phyloP scores from a whole-genome alignment of 2,113 vertebrate genomes.

The Phylloscopus trochilus region DNA sequence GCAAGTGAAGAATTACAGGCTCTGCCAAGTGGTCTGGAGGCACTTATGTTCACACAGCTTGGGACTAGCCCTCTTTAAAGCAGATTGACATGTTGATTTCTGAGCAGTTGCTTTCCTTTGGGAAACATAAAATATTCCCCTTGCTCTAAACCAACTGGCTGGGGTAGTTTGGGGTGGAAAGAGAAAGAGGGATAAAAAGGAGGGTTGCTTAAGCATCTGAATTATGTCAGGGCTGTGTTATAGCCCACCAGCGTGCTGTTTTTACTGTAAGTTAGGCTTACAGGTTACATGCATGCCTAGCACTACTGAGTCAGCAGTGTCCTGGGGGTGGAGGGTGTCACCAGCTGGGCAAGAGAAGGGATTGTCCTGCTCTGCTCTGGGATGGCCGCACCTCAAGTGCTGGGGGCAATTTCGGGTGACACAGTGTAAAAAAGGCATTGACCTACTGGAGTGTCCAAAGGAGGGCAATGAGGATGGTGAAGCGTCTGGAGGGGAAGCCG shows the following conservation, averaged over 20 bases:
- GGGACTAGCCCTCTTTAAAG: background rate
- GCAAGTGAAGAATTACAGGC: background rate
- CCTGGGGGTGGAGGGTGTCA: rapidly evolving
- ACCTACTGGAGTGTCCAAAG: background rate
- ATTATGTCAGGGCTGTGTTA: background rate
- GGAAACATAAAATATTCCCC: background rate
- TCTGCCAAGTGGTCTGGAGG: background rate
- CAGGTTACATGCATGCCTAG: rapidly evolving
- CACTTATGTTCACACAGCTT: background rate
- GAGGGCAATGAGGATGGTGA: background rate
- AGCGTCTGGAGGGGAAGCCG: rapidly evolving
- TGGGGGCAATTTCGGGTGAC: background rate
- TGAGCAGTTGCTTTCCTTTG: background rate
- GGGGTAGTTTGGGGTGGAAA: background rate
- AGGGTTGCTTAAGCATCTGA: background rate
- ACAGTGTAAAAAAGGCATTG: background rate
- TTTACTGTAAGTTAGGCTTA: background rate
- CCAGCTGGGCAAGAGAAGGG: rapidly evolving
- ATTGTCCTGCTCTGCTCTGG: rapidly evolving
- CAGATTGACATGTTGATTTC: background rate
- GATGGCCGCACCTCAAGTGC: rapidly evolving
- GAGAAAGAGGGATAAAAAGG: background rate
- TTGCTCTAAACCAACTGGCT: background rate
- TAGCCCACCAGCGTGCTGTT: background rate
- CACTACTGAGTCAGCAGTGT: background rate